phyloP scores from a whole-genome alignment of 2,888 invertebrate genomes.

The Dicyrtomina minuta region DNA sequence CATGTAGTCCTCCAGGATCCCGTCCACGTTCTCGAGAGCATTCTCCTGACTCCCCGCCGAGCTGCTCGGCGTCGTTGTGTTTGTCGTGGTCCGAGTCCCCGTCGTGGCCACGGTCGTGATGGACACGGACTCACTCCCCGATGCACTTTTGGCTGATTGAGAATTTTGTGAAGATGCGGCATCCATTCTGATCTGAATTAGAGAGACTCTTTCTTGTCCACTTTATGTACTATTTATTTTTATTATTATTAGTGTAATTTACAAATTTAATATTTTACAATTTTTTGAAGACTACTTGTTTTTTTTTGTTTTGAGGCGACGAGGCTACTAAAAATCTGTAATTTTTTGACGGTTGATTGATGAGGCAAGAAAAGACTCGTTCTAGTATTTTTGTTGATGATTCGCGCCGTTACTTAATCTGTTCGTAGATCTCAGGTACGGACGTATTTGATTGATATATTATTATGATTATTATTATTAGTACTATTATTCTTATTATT shows the following conservation, averaged over 20 bases:
- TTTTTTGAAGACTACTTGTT: too few species aligned
- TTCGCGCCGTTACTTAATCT: too few species aligned
- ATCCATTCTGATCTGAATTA: constrained; percentile 4
- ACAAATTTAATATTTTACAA: too few species aligned
- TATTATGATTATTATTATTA: constrained; percentile 1
- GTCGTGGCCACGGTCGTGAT: constrained; percentile 17
- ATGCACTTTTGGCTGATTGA: constrained; percentile 8
- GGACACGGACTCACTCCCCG: constrained; percentile 10
- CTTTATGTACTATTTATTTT: too few species aligned
- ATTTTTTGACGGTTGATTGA: too few species aligned
- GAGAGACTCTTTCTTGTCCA: too few species aligned
- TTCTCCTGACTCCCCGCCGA: constrained; percentile 40
- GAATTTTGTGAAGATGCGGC: not conserved
- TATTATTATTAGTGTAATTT: too few species aligned
- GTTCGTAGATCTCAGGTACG: too few species aligned
- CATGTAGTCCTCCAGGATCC: constrained; percentile 80
- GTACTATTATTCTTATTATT: not conserved
- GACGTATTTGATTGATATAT: not conserved
- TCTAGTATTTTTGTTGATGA: too few species aligned
- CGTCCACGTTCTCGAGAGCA: constrained; percentile 53
- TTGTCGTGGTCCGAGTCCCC: constrained; percentile 7
- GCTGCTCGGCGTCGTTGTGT: constrained; percentile 8
- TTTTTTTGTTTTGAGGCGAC: too few species aligned
- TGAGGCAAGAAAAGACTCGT: too few species aligned
- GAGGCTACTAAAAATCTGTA: too few species aligned